Evolutionary conservation across 2,797 vertebrate species (phyloP).

Genomic region (Enteromius afrohamiltoni): DNA sequence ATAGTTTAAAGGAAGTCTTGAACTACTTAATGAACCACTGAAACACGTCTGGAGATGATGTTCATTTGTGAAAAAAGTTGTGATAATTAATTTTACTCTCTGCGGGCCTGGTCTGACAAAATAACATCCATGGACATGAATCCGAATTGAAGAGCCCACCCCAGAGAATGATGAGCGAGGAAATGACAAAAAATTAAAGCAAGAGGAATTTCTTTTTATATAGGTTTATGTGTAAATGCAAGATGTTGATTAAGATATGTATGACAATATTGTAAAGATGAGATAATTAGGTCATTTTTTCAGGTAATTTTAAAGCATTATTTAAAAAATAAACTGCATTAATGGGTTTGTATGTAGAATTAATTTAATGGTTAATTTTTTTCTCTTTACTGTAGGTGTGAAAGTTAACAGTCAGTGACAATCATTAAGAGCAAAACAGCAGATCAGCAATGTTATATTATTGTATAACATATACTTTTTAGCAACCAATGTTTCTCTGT

Average conservation of each 20-base stretch:
- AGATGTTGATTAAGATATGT: too few relatives aligned
- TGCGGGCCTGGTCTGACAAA: background rate
- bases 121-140: slow-evolving; percentile 1
- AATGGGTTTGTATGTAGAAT: background rate
- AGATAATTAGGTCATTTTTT: background rate
- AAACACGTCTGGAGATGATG: background rate
- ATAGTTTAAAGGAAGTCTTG: background rate
- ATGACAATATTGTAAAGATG: background rate
- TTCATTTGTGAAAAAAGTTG: background rate
- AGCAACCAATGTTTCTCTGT: background rate
- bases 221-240: background rate
- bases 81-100: slow-evolving; percentile 26
- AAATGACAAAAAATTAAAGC: background rate
- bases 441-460: background rate
- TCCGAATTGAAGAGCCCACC: background rate
- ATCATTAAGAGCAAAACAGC: background rate
- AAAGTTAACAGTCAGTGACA: background rate
- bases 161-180: background rate
- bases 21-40: background rate
- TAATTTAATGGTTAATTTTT: background rate
- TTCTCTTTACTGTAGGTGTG: background rate
- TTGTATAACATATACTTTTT: background rate
- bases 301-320: background rate
- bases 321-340: background rate
- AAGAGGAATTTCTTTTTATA: background rate